Evolutionary conservation across 2,888 invertebrate species (phyloP).

Genomic region (Ephialtes manifestator): DNA sequence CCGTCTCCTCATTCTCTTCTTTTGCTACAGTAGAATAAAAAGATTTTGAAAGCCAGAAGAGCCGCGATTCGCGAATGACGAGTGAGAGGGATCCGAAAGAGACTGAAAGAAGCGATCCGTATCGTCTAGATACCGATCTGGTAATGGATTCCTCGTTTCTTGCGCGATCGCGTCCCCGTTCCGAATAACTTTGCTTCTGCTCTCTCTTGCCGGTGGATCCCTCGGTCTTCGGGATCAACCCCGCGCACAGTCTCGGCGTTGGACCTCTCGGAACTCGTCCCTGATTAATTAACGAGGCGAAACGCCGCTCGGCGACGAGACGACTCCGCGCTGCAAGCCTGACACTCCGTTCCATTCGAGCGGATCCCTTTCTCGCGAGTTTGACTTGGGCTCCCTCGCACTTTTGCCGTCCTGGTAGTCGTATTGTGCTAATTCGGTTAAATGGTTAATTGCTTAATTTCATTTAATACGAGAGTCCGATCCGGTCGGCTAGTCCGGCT

Average conservation of each 20-base stretch:
- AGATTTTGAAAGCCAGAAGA: slow-evolving; percentile 11
- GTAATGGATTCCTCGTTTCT: slow-evolving; percentile 65
- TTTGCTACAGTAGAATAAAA: slow-evolving; percentile 18
- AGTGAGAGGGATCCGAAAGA: slow-evolving; percentile 6
- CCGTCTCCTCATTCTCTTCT: neutral
- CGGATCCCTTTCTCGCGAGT: slow-evolving; percentile 49
- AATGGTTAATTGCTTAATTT: slow-evolving; percentile 85
- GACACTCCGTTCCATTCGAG: slow-evolving; percentile 69
- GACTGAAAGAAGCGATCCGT: slow-evolving; percentile 52
- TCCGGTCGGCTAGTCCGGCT: slow-evolving; percentile 73
- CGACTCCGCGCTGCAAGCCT: slow-evolving; percentile 50
- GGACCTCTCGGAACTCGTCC: slow-evolving; percentile 75
- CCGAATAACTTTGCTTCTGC: slow-evolving; percentile 64
- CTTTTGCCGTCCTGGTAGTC: slow-evolving; percentile 20
- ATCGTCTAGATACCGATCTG: slow-evolving; percentile 77
- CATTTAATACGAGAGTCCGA: slow-evolving; percentile 81
- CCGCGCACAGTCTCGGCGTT: slow-evolving; percentile 44
- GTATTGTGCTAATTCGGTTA: slow-evolving; percentile 81
- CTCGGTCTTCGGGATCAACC: neutral
- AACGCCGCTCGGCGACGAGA: slow-evolving; percentile 53
- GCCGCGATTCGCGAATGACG: slow-evolving; percentile 32
- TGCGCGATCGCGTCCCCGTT: slow-evolving; percentile 57
- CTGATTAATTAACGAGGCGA: slow-evolving; percentile 82
- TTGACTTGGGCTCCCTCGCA: slow-evolving; percentile 51
- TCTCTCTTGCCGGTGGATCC: slow-evolving; percentile 32